Conservation (phyloP, 2,113 vertebrate species). For the Uria lomvia region DNA sequence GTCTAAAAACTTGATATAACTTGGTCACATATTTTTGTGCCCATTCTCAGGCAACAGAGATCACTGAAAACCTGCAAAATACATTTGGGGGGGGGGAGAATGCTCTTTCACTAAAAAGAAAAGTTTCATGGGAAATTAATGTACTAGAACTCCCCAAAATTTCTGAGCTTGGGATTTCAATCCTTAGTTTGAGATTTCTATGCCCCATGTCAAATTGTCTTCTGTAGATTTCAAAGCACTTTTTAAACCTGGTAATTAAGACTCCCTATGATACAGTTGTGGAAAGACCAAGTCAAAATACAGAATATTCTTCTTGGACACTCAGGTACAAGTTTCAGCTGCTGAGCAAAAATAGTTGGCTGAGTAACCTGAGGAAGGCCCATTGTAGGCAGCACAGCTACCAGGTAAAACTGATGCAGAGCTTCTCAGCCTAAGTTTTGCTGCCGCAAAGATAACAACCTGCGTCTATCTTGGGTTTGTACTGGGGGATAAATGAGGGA, state of each 20-base stretch:
- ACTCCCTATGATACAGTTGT: fast-evolving
- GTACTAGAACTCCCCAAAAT: background rate
- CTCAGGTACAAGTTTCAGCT: background rate
- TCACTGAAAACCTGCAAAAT: background rate
- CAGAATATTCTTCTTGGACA: background rate
- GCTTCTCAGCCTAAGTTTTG: background rate
- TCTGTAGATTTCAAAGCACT: background rate
- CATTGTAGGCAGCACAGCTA: background rate
- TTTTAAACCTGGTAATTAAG: background rate
- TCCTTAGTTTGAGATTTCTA: background rate
- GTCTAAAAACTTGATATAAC: background rate
- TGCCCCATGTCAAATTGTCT: fast-evolving
- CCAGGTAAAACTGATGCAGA: background rate
- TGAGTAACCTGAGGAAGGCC: background rate
- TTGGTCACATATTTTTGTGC: background rate
- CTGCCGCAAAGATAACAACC: background rate
- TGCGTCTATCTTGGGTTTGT: background rate
- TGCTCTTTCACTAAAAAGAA: background rate
- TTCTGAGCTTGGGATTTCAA: background rate
- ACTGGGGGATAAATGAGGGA: background rate
- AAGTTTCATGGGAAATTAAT: background rate
- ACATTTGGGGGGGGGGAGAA: too few relatives aligned
- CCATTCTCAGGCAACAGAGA: background rate
- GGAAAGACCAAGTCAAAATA: background rate
- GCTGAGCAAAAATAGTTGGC: background rate